These are phyloP conservation scores for Planiliza haematocheilus DNA, from an alignment of 2,113 vertebrate genomes.

Conservation along the genomic window DNA sequence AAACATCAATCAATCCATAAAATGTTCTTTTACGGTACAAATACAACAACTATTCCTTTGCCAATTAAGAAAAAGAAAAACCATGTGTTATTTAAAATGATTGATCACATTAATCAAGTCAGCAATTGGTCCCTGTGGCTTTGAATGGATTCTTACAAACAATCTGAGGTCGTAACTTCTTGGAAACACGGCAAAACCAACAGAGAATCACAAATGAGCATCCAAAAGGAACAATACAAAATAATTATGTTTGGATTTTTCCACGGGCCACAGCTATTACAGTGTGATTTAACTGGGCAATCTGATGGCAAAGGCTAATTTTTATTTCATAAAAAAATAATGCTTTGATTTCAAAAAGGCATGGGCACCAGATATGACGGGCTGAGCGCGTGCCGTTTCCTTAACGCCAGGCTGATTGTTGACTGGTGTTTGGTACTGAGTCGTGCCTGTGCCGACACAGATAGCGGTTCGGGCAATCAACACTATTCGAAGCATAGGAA, in stretches of 20 bases:
- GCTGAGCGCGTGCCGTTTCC: slow-evolving; percentile 24
- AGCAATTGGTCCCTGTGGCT: slow-evolving; percentile 22
- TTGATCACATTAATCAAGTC: background rate
- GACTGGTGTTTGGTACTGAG: slow-evolving; percentile 53
- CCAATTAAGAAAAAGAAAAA: background rate
- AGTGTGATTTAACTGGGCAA: slow-evolving; percentile 22
- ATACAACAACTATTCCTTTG: background rate
- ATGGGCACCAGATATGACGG: slow-evolving; percentile 27
- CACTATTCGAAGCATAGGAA: slow-evolving; percentile 42
- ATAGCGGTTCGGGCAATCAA: slow-evolving; percentile 61
- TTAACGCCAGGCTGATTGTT: slow-evolving; percentile 54
- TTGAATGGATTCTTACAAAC: slow-evolving; percentile 27
- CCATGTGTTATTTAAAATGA: background rate
- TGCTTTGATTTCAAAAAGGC: slow-evolving; percentile 31
- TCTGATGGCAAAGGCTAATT: slow-evolving; percentile 40
- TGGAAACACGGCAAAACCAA: slow-evolving; percentile 17
- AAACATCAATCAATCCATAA: no score
- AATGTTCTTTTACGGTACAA: no score
- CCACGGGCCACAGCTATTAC: slow-evolving; percentile 1
- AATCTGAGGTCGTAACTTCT: slow-evolving; percentile 4
- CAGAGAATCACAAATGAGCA: slow-evolving; percentile 44
- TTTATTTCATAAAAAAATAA: slow-evolving; percentile 27
- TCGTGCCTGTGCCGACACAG: slow-evolving; percentile 38
- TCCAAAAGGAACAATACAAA: slow-evolving; percentile 23
- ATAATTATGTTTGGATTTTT: slow-evolving; percentile 38